Percentiles rank a stretch among this genome's conserved stretches.
Evolutionary conservation across 2,797 vertebrate genomes (phyloP).

Genomic region (Pseudotriccus pelzelni): DNA sequence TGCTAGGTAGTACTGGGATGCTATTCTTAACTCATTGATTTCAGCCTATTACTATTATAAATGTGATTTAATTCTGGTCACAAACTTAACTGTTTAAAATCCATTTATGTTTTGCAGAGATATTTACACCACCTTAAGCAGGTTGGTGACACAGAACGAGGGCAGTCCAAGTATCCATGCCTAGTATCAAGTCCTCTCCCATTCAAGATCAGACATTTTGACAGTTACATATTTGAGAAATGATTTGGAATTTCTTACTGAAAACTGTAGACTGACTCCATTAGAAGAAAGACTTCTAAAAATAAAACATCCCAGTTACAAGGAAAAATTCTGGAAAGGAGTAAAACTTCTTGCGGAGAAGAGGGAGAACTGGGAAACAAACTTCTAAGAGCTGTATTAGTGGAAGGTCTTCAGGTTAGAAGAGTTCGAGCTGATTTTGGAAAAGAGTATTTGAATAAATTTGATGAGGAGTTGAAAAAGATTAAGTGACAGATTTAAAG

Average conservation of each 20-base stretch:
- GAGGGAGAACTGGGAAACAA: neutral
- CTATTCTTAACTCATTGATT: neutral
- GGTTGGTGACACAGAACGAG: accelerated
- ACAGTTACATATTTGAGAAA: neutral
- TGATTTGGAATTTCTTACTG: neutral
- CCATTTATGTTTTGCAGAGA: neutral
- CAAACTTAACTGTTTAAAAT: neutral
- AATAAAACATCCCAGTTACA: neutral
- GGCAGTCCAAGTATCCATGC: neutral
- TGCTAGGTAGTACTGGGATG: neutral
- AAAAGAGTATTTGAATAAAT: neutral
- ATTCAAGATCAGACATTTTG: neutral
- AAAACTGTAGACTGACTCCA: neutral
- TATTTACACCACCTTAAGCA: neutral
- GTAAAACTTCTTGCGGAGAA: neutral
- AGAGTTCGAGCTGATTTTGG: neutral
- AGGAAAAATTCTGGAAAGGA: neutral
- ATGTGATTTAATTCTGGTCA: neutral
- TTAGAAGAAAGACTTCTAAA: neutral
- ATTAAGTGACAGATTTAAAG: neutral
- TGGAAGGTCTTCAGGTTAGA: neutral
- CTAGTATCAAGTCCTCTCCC: neutral
- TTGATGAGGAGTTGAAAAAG: neutral
- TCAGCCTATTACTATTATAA: neutral
- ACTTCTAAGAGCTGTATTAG: neutral